A percentile compares a stretch with the other conserved stretches of the same genome.
These are phyloP conservation scores for Peromyscus melanophrys DNA, from an alignment of 2,797 vertebrate species.

Conservation along the genomic window DNA sequence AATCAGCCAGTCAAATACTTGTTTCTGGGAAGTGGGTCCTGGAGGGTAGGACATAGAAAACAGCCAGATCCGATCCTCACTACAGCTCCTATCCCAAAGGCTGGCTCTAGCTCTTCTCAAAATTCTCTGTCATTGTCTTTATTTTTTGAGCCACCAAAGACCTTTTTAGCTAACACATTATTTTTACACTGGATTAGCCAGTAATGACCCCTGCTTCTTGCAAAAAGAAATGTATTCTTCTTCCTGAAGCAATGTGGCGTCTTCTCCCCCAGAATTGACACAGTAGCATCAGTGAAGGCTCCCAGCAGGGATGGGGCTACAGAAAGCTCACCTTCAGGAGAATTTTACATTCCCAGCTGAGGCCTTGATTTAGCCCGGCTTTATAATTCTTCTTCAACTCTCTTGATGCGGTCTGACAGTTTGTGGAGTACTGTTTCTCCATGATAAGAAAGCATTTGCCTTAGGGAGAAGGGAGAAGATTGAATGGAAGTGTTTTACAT, in stretches of 20 bases:
- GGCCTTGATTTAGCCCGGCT: slow-evolving; percentile 80
- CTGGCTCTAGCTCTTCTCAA: neutral
- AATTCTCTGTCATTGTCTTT: neutral
- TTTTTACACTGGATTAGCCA: neutral
- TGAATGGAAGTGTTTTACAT: slow-evolving; percentile 89
- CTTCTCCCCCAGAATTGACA: slow-evolving; percentile 2
- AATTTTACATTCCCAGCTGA: slow-evolving; percentile 68
- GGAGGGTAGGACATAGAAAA: neutral
- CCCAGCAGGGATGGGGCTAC: neutral
- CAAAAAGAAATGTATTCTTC: slow-evolving; percentile 58
- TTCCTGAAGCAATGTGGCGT: neutral
- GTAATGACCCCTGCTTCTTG: slow-evolving; percentile 36
- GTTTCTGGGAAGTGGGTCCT: neutral
- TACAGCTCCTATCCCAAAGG: neutral
- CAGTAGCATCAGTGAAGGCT: neutral
- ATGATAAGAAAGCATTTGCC: slow-evolving; percentile 89
- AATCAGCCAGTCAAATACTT: neutral
- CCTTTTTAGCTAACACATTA: slow-evolving; percentile 5
- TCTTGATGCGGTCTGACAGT: slow-evolving; percentile 87
- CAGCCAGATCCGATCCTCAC: neutral
- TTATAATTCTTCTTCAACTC: slow-evolving; percentile 86
- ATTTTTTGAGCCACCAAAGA: neutral
- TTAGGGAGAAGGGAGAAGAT: slow-evolving; percentile 89
- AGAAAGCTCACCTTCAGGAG: slow-evolving; percentile 64
- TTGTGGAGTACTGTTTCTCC: slow-evolving; percentile 88